A percentile compares a stretch with the other conserved stretches of the same genome.
These are phyloP conservation scores for Scaptodrosophila latifasciaeformis DNA, from an alignment of 2,888 invertebrate genomes.

Conservation along the genomic window DNA sequence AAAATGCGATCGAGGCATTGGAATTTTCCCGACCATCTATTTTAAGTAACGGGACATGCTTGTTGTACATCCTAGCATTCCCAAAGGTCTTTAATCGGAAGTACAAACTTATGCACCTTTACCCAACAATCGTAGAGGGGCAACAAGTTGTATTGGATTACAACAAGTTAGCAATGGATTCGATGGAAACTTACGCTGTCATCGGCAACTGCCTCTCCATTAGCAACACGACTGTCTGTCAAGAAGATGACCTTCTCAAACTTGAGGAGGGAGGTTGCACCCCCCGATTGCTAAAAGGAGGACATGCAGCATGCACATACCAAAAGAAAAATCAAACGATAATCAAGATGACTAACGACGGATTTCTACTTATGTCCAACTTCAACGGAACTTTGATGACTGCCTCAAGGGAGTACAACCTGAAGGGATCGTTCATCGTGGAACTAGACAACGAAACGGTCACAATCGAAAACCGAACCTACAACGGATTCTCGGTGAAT, in stretches of 20 bases:
- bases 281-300: too few species aligned
- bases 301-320: constrained; percentile 11
- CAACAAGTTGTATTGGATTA: neutral
- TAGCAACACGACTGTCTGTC: neutral
- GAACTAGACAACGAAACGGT: too few species aligned
- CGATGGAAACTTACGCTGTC: neutral
- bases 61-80: too few species aligned
- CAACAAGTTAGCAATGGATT: neutral
- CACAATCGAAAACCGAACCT: neutral
- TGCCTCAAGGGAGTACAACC: neutral
- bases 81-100: too few species aligned
- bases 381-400: constrained; percentile 2
- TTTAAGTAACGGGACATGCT: too few species aligned
- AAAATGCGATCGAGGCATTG: too few species aligned
- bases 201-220: neutral
- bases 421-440: neutral
- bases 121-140: neutral
- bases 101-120: too few species aligned
- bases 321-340: neutral
- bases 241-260: constrained; percentile 1
- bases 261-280: constrained; percentile 10
- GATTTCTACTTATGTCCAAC: neutral
- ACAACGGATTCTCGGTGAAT: neutral
- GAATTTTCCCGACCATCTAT: too few species aligned
- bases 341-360: neutral